Percentiles rank a stretch among this genome's conserved stretches.
phyloP scores from a whole-genome alignment of 2,797 vertebrate genomes.

The Mormyrus proboscirostris region DNA sequence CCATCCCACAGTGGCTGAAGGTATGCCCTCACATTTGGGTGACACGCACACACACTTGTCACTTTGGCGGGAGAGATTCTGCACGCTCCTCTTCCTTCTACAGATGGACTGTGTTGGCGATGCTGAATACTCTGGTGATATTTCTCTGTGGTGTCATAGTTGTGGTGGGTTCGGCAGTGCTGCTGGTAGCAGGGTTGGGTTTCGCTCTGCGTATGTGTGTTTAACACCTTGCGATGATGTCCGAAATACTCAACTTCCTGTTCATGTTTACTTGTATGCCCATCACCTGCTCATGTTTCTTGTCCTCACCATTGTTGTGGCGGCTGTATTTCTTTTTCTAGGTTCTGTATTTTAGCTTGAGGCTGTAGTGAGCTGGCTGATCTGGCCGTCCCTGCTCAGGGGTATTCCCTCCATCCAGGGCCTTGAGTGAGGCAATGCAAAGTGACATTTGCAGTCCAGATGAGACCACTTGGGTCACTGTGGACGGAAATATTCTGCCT shows the following conservation, averaged over 20 bases:
- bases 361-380: not conserved
- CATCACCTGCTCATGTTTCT: not conserved
- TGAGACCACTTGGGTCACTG: not conserved
- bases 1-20: not conserved
- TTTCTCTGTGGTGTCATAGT: not conserved
- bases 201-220: not conserved
- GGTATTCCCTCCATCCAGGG: not conserved
- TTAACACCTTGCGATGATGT: not conserved
- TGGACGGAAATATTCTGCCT: not conserved
- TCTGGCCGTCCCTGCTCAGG: not conserved
- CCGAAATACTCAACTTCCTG: not conserved
- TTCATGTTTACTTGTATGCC: not conserved
- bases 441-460: not conserved
- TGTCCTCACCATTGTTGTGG: not conserved
- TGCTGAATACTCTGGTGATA: not conserved
- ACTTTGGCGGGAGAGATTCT: not conserved
- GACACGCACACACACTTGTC: slow-evolving; percentile 1
- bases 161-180: not conserved
- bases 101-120: not conserved
- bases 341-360: not conserved
- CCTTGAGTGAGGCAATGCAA: not conserved
- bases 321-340: not conserved
- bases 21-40: not conserved
- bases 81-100: not conserved
- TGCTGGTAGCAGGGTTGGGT: not conserved